Evolutionary conservation across 2,888 invertebrate species (phyloP), one percentile per base, ranked within the genome.

Genomic region (Spodoptera picta): DNA sequence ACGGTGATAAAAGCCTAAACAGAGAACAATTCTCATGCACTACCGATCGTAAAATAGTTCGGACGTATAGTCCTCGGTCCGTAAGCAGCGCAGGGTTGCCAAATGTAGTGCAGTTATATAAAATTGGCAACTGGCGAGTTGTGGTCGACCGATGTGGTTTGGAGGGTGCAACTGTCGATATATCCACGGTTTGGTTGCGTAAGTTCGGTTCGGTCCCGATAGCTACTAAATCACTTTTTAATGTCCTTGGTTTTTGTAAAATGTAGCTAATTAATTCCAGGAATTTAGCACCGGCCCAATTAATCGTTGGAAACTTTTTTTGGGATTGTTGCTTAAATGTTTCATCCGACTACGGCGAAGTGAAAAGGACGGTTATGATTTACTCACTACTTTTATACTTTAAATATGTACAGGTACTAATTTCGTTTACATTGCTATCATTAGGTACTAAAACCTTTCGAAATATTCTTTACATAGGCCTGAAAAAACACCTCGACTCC

Each of bases 101-200:
- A 77, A 77, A 79, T 76, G 73, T 60, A 68, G 51, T 61, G 48
- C 53, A 56, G 65, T 76, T 77, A 72, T 65, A 76, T 71, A 73
- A 79, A 73, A 76, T 76, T 77, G 77, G 77, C 77, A 79, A 68
- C 67, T 60, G 54, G 42, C 56, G 52, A 57, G 76, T 67, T 70
- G 76, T 63, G 73, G 62, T 52, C 43, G 49, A 5, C 43, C 48
- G 43, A 55, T 63, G 69, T 54, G 65, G 76, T 78, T 78, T 75
- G 58, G 65, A 65, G 65, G 48, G 44, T 54, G 56, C 49, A 45
- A 60, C 65, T 49, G 36, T 73, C 66, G 55, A 63, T 69, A 69
- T 69, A 66, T 56, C 23, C 31, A 46, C 46, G 51, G 31, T 70
- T 61, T 48, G 9, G 45, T 68, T 68, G 36, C 50, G 58, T 70